Base-by-base conservation (phyloP, 2,797 vertebrate genomes). In the Hydrolagus colliei region DNA sequence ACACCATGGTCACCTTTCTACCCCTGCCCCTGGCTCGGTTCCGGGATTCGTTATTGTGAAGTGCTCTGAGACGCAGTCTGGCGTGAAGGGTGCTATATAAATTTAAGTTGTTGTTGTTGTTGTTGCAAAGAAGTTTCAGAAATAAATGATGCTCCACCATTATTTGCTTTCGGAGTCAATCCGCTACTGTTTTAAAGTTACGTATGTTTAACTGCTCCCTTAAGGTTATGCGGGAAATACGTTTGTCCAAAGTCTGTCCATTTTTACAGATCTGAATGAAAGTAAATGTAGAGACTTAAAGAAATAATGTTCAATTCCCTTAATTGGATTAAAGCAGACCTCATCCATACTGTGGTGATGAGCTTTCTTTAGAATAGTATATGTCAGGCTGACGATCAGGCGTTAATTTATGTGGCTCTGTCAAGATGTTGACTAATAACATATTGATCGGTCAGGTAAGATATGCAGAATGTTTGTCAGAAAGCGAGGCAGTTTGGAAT, bases 361-460 rank as follows among this genome's bases (percentile, higher is more conserved):
- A 92, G 88, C 89, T 90, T 93, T 90, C 89, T 88, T 87, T 86
- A 63, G 79, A 89, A 88, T 91, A 62, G 89, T 91, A 90, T 92
- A 87, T 93, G 91, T 91, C 89, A 78, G 88, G 89, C 90, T 95
- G 94, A 96, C 95, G 95, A 93, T 94, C 92, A 92, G 87, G 92
- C 94, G 96, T 97, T 95, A 96, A 97, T 96, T 95, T 94, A 94
- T 90, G 93, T 93, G 92, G 92, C 92, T 92, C 90, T 75, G 78
- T 96, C 94, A 93, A 92, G 90, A 92, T 96, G 96, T 96, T 96
- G 95, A 96, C 95, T 97, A 97, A 97, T 97, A 96, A 96, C 89
- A 86, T 97, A 99, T 98, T 90, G 97, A 98, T 98, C 87, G 86
- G 87, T 88, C 93, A 91, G 92, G 88, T 92, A 93, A 95, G 93